A percentile compares a stretch with the other conserved stretches of the same genome.
phyloP scores from a whole-genome alignment of 2,888 invertebrate species.

The Amphipoea oculea region DNA sequence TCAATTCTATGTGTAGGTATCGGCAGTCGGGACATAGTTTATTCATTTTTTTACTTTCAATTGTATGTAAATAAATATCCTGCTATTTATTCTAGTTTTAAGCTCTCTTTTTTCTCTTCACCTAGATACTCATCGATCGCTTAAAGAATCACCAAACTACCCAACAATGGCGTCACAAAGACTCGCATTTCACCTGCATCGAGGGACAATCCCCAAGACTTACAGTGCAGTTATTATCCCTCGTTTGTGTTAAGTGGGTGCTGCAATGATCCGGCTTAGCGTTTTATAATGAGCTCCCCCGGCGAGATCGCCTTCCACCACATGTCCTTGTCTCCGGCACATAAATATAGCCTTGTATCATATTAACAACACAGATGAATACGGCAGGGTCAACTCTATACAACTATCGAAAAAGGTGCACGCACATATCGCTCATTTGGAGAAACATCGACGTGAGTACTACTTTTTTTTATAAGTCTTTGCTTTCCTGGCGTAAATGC shows the following conservation, averaged over 20 bases:
- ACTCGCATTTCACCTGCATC: conserved; percentile 46
- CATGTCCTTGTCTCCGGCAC: conserved; percentile 68
- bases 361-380: conserved; percentile 35
- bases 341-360: conserved; percentile 69
- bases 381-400: neutral
- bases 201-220: conserved; percentile 32
- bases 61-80: no score
- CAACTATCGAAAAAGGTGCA: neutral
- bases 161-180: neutral
- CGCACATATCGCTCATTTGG: neutral
- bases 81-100: no score
- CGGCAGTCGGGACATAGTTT: neutral
- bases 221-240: conserved; percentile 62
- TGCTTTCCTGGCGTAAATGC: no score
- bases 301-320: conserved; percentile 73
- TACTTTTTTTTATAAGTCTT: no score
- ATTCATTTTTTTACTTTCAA: neutral
- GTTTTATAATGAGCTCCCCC: conserved; percentile 84
- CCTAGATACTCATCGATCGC: neutral
- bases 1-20: neutral
- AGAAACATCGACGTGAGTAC: no score
- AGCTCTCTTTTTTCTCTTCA: neutral
- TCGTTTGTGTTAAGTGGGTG: conserved; percentile 71
- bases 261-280: conserved; percentile 76
- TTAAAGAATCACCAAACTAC: neutral